Conservation (phyloP, 2,113 vertebrate genomes). For the Perca schrenkii region DNA sequence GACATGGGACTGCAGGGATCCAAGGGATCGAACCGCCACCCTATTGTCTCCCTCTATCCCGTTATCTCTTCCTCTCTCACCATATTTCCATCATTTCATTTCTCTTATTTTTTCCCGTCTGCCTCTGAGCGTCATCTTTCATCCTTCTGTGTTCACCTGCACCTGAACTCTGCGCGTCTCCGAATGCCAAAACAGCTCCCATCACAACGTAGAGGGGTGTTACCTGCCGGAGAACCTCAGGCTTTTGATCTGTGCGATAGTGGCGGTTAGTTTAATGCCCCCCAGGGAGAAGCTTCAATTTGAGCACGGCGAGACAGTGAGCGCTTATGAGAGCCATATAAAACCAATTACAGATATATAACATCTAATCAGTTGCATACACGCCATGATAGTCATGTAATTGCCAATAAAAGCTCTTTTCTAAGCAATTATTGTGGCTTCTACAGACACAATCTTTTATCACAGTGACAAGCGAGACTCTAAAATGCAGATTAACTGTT, state of each 20-base stretch:
- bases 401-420: conserved; percentile 3
- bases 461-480: background rate
- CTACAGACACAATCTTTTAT: conserved; percentile 11
- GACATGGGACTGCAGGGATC: too few relatives aligned
- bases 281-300: conserved; percentile 13
- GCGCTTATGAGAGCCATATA: conserved; percentile 21
- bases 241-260: conserved; percentile 41
- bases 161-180: conserved; percentile 53
- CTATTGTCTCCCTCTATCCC: conserved; percentile 3
- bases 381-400: conserved; percentile 11
- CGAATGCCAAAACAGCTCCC: conserved; percentile 38
- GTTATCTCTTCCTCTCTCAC: background rate
- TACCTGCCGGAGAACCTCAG: conserved; percentile 10
- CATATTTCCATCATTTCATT: conserved; percentile 5
- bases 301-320: conserved; percentile 19
- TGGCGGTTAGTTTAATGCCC: conserved; percentile 22
- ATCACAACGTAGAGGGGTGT: conserved; percentile 32
- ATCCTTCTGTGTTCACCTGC: conserved; percentile 56
- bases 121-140: conserved; percentile 19
- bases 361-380: conserved; percentile 46
- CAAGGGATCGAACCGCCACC: too few relatives aligned
- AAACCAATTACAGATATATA: conserved; percentile 34
- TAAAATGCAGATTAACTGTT: conserved; percentile 33
- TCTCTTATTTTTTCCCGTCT: background rate
- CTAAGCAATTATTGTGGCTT: background rate